Conservation (phyloP, 2,797 vertebrate genomes). For the Pipistrellus pipistrellus region DNA sequence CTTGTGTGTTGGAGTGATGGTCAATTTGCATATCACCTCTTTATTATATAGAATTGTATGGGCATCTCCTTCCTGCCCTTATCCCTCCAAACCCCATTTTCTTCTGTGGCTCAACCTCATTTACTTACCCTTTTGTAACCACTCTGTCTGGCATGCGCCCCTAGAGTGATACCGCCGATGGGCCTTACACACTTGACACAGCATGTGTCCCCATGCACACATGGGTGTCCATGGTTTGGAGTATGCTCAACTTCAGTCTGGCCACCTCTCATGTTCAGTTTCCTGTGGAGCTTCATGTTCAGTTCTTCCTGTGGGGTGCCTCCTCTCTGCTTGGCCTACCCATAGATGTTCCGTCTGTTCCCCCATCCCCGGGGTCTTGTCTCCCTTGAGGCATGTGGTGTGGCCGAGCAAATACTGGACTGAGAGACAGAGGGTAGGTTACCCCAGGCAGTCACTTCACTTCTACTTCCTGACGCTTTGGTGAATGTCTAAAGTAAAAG, state of each 20-base stretch:
- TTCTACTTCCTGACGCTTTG: background rate
- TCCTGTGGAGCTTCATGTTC: background rate
- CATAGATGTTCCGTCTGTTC: background rate
- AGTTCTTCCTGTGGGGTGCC: background rate
- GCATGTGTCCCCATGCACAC: background rate
- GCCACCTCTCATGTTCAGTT: background rate
- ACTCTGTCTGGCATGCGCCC: background rate
- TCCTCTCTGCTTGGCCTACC: background rate
- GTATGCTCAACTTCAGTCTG: background rate
- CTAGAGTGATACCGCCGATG: background rate
- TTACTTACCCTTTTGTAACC: background rate
- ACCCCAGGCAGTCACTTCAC: background rate
- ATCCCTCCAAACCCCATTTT: background rate
- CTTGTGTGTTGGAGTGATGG: too few relatives aligned
- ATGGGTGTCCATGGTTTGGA: background rate
- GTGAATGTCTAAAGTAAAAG: background rate
- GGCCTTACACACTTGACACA: background rate
- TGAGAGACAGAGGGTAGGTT: background rate
- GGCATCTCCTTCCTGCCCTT: background rate
- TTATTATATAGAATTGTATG: background rate
- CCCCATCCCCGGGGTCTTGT: background rate
- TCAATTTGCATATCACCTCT: too few relatives aligned
- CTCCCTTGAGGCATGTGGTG: background rate
- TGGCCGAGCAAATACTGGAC: background rate
- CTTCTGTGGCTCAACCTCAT: background rate